Evolutionary conservation across 2,888 invertebrate species (phyloP), one percentile per base, ranked within the genome.

Genomic region (Zeuzera pyrina): DNA sequence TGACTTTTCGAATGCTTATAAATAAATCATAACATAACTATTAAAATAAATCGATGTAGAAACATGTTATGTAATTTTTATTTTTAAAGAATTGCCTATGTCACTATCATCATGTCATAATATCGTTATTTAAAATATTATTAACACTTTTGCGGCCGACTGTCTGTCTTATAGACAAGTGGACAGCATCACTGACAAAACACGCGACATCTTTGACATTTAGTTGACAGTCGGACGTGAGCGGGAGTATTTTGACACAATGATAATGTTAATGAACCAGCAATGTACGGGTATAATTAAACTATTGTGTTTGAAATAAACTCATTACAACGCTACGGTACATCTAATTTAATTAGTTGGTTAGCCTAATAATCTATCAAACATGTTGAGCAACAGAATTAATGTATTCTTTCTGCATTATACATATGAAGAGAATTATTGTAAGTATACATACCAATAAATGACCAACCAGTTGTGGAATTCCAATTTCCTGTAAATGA

Each of bases 221-320:
- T 51, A 59, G 69, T 57, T 71, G 77, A 78, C 77, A 73, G 64
- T 53, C 35, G 45, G 22, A 16, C 6, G 25, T 16, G 27, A 49
- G 43, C 42, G 50, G 45, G 51, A 52, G 55, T 71, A 68, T 74
- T 77, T 66, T 73, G 78, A 77, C 74, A 70, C 63, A 57, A 64
- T 61, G 56, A 45, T 57, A n/a, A 67, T 65, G 64, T 57, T 74
- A 71, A 73, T 72, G 67, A 70, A 65, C 57, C 57, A 41, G 47
- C 45, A n/a, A n/a, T n/a, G n/a, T n/a, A n/a, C 46, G 39, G 49
- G 46, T 62, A 62, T 74, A 77, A 78, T 78, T 74, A 77, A 64
- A 58, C 56, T 52, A 66, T 74, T 76, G 72, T 76, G 43, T 52
- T 60, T 46, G 34, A 43, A 45, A 54, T 68, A 68, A 68, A 68